Conservation (phyloP, 2,888 invertebrate genomes). For the Agriotes lineatus region DNA sequence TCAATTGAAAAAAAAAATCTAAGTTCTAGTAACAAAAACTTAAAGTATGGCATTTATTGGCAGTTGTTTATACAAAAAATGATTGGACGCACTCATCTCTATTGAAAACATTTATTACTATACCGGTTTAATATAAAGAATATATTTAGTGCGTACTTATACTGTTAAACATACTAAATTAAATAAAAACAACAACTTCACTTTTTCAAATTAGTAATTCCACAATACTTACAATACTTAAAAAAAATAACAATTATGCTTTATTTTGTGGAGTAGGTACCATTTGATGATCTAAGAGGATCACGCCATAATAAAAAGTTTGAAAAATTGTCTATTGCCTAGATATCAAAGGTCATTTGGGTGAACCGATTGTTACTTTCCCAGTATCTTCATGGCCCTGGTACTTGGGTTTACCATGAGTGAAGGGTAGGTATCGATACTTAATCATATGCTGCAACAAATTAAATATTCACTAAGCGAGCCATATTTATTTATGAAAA, state of each 20-base stretch:
- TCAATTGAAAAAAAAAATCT: no score
- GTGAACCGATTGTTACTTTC: conserved; percentile 57
- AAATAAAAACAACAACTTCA: conserved; percentile 28
- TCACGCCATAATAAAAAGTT: conserved; percentile 10
- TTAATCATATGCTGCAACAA: conserved; percentile 97
- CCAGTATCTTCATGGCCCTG: conserved; percentile 73
- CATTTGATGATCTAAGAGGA: conserved; percentile 4
- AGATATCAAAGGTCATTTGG: conserved; percentile 63
- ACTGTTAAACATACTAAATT: conserved; percentile 14
- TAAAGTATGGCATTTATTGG: no score
- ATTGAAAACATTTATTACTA: conserved; percentile 40
- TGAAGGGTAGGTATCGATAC: conserved; percentile 98
- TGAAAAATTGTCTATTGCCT: conserved; percentile 44
- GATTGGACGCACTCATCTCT: background rate
- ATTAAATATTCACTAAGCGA: background rate
- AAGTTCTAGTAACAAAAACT: no score
- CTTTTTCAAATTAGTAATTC: conserved; percentile 9
- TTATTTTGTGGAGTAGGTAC: conserved; percentile 22
- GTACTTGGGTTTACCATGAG: conserved; percentile 97
- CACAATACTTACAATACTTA: conserved; percentile 27
- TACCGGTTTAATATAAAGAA: conserved; percentile 36
- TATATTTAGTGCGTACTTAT: conserved; percentile 40
- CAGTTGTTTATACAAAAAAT: background rate
- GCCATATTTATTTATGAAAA: no score
- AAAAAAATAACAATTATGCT: conserved; percentile 26